Evolutionary conservation across 1,140 invertebrate species (phyloP).

Genomic region (Odontomachus brunneus): DNA sequence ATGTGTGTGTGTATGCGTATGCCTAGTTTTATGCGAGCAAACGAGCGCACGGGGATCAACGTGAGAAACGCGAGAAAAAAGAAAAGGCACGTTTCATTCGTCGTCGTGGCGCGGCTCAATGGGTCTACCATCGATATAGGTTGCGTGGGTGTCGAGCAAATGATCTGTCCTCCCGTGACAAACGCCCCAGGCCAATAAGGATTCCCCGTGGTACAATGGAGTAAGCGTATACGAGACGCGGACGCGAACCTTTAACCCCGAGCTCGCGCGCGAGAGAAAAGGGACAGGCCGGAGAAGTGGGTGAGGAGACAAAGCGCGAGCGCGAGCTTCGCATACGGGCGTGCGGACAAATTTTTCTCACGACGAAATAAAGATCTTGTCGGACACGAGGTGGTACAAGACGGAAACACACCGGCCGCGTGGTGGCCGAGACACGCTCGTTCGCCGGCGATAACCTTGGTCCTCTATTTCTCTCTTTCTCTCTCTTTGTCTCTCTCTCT

Average conservation of each 20-base stretch:
- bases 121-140: slow-evolving; percentile 38
- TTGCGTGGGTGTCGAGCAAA: slow-evolving; percentile 58
- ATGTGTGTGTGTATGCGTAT: not conserved
- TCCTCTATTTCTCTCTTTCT: slow-evolving; percentile 49
- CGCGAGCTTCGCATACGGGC: not conserved
- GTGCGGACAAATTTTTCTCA: slow-evolving; percentile 70
- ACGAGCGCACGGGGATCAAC: slow-evolving; percentile 15
- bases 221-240: slow-evolving; percentile 13
- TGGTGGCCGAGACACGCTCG: slow-evolving; percentile 72
- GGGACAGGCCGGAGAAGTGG: slow-evolving; percentile 10
- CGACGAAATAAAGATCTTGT: slow-evolving; percentile 74
- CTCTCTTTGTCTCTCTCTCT: too few relatives aligned
- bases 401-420: slow-evolving; percentile 65
- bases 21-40: not conserved
- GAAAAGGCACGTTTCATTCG: slow-evolving; percentile 23
- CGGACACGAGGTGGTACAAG: slow-evolving; percentile 73
- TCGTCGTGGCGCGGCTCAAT: slow-evolving; percentile 35
- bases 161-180: slow-evolving; percentile 59
- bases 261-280: slow-evolving; percentile 6
- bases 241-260: slow-evolving; percentile 64
- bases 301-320: slow-evolving; percentile 14
- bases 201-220: slow-evolving; percentile 38
- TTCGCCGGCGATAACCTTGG: slow-evolving; percentile 69
- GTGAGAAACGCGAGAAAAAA: not conserved
- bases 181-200: slow-evolving; percentile 55